A percentile compares a stretch with the other conserved stretches of the same genome.
These are phyloP conservation scores for Augiades crinisus DNA, from an alignment of 2,888 invertebrate species.

Conservation along the genomic window DNA sequence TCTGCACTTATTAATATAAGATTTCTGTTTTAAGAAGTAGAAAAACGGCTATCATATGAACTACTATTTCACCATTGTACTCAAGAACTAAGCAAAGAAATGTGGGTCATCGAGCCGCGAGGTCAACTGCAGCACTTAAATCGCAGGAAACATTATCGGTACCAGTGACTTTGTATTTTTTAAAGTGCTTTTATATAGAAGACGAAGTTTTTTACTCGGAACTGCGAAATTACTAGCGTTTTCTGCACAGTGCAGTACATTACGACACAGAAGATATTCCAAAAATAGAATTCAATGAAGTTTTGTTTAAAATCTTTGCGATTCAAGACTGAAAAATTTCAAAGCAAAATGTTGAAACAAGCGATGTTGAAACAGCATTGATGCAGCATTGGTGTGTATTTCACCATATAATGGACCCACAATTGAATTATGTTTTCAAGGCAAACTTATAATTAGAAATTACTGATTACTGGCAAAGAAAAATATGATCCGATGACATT, in stretches of 20 bases:
- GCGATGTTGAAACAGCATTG: no score
- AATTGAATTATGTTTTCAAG: no score
- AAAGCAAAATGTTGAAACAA: no score
- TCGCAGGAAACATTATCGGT: slow-evolving; percentile 25
- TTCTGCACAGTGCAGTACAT: no score
- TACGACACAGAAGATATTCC: not conserved
- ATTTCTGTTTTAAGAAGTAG: not conserved
- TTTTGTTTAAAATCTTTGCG: no score
- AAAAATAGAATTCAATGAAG: not conserved
- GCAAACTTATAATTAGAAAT: no score
- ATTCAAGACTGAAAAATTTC: no score
- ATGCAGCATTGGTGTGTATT: no score
- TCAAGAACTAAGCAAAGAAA: slow-evolving; percentile 17
- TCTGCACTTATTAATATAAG: no score
- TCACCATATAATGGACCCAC: no score
- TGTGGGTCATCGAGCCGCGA: slow-evolving; percentile 12
- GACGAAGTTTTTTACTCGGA: not conserved
- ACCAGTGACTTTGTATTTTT: slow-evolving; percentile 23
- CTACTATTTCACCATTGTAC: slow-evolving; percentile 6
- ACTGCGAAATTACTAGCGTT: not conserved
- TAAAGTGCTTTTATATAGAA: slow-evolving; percentile 8
- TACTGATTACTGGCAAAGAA: no score
- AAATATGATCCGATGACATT: no score
- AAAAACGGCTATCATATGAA: slow-evolving; percentile 10
- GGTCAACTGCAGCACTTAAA: slow-evolving; percentile 25